A percentile compares a stretch with the other conserved stretches of the same genome.
phyloP scores from a whole-genome alignment of 2,113 vertebrate genomes.

The Okapia johnstoni region DNA sequence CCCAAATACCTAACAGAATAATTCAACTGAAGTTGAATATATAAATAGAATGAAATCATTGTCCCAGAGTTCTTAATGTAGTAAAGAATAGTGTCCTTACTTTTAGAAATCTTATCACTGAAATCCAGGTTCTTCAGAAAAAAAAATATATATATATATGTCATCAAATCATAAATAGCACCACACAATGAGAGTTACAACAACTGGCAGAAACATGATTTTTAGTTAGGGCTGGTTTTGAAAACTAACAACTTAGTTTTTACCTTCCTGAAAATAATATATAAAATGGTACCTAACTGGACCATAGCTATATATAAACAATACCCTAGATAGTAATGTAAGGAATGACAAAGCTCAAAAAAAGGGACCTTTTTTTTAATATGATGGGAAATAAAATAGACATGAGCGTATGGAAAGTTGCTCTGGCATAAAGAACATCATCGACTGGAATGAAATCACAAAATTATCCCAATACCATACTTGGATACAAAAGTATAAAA shows the following conservation, averaged over 20 bases:
- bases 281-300: not conserved
- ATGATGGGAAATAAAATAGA: not conserved
- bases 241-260: slow-evolving; percentile 23
- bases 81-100: not conserved
- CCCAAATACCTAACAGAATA: not conserved
- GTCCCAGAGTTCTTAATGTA: not conserved
- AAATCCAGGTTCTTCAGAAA: not conserved
- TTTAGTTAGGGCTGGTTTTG: not conserved
- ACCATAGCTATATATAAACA: not conserved
- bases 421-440: not conserved
- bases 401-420: not conserved
- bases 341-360: not conserved
- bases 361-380: not conserved
- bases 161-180: not conserved
- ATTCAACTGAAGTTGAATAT: not conserved
- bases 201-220: not conserved
- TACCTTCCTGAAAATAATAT: not conserved
- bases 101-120: not conserved
- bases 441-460: not conserved
- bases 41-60: not conserved
- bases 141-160: not conserved
- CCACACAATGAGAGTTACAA: not conserved
- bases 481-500: not conserved
- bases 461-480: not conserved
- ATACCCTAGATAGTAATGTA: not conserved